phyloP scores from a whole-genome alignment of 2,888 invertebrate genomes.

The Maniola hyperantus region DNA sequence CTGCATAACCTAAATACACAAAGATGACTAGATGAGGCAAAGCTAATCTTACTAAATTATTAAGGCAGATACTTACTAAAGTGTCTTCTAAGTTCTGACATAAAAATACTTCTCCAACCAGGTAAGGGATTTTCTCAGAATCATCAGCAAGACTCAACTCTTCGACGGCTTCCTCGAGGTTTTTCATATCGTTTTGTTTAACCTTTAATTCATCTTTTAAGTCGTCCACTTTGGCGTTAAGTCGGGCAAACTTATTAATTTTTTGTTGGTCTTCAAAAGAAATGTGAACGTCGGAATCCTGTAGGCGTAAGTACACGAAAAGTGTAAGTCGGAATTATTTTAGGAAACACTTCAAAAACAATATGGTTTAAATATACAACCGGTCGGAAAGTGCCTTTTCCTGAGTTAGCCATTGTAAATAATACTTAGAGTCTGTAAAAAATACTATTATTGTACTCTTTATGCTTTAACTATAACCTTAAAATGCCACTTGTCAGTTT shows the following conservation, averaged over 20 bases:
- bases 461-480: conserved; percentile 23
- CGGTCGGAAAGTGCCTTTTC: conserved; percentile 87
- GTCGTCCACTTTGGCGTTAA: conserved; percentile 96
- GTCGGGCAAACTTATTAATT: conserved; percentile 97
- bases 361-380: conserved; percentile 56
- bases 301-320: conserved; percentile 39
- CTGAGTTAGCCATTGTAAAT: conserved; percentile 65
- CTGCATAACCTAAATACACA: too few species aligned
- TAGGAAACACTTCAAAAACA: conserved; percentile 17
- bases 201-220: conserved; percentile 92
- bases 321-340: conserved; percentile 27
- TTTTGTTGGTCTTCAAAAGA: conserved; percentile 98
- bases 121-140: conserved; percentile 89
- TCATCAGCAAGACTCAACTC: conserved; percentile 92
- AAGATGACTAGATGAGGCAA: too few species aligned
- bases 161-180: conserved; percentile 95
- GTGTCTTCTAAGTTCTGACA: conserved; percentile 90
- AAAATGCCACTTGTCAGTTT: background rate
- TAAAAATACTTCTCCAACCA: conserved; percentile 95
- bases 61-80: conserved; percentile 74
- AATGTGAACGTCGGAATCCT: conserved; percentile 96
- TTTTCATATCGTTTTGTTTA: conserved; percentile 95
- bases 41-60: background rate
- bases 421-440: background rate
- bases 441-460: too few species aligned